These are phyloP conservation scores for Pipra filicauda DNA, from an alignment of 2,113 vertebrate genomes.

Conservation along the genomic window DNA sequence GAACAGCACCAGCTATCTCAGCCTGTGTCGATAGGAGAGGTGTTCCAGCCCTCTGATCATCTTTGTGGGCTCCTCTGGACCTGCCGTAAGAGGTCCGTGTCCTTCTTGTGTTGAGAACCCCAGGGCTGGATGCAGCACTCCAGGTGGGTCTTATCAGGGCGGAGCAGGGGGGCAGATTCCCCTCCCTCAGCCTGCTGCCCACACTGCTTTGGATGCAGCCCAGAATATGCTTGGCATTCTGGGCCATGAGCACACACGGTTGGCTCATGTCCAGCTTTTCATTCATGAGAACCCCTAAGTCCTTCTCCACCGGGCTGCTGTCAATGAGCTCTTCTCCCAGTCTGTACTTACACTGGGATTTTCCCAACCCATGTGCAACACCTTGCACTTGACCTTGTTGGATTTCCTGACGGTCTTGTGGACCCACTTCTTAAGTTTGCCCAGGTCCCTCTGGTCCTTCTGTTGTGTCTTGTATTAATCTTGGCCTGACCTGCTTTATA, in stretches of 20 bases:
- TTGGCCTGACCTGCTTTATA: background rate
- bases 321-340: background rate
- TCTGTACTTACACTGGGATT: background rate
- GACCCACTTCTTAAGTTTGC: background rate
- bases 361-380: background rate
- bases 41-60: background rate
- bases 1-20: background rate
- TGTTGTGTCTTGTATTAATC: background rate
- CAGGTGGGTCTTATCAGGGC: background rate
- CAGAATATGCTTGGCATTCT: background rate
- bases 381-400: background rate
- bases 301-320: background rate
- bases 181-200: background rate
- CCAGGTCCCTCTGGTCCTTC: background rate
- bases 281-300: accelerated
- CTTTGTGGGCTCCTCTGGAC: background rate
- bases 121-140: background rate
- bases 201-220: background rate
- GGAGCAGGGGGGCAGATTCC: background rate
- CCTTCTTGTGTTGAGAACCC: background rate
- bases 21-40: background rate
- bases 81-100: accelerated
- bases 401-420: background rate
- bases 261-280: background rate
- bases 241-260: background rate